A percentile compares a stretch with the other conserved stretches of the same genome.
These are phyloP conservation scores for Aelia acuminata DNA, from an alignment of 2,888 invertebrate species.

Conservation along the genomic window DNA sequence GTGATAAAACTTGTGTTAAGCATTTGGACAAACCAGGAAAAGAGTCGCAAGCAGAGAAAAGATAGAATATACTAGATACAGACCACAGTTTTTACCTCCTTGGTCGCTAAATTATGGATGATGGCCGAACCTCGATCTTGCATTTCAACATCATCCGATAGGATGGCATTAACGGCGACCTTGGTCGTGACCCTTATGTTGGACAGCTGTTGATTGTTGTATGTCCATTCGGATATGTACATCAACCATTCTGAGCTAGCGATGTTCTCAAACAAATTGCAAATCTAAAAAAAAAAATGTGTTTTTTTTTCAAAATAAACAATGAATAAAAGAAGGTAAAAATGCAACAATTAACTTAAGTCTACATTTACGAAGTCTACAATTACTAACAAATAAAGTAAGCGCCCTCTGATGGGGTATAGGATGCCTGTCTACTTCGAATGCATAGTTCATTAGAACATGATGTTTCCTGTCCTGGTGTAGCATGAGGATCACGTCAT, in stretches of 20 bases:
- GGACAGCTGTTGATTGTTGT: slow-evolving; percentile 81
- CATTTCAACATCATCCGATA: slow-evolving; percentile 79
- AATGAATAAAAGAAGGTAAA: neutral
- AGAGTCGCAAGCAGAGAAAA: slow-evolving; percentile 32
- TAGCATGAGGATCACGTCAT: slow-evolving; percentile 89
- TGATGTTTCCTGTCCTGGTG: slow-evolving; percentile 93
- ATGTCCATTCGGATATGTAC: slow-evolving; percentile 94
- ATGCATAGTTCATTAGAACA: slow-evolving; percentile 89
- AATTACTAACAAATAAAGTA: slow-evolving; percentile 80
- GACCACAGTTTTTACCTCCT: slow-evolving; percentile 98
- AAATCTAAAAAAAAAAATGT: slow-evolving; percentile 75
- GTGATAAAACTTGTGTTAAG: slow-evolving; percentile 47
- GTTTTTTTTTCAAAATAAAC: neutral
- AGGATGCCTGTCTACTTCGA: slow-evolving; percentile 82
- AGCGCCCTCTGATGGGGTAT: slow-evolving; percentile 84
- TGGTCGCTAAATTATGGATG: slow-evolving; percentile 91
- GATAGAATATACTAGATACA: slow-evolving; percentile 74
- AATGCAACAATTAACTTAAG: too few relatives aligned
- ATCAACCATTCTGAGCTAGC: slow-evolving; percentile 93
- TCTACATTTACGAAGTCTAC: too few relatives aligned
- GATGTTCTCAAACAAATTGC: slow-evolving; percentile 90
- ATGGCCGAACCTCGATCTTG: slow-evolving; percentile 89
- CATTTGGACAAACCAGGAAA: slow-evolving; percentile 34
- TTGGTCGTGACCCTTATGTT: slow-evolving; percentile 93
- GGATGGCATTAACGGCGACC: slow-evolving; percentile 87